phyloP scores from a whole-genome alignment of 2,797 vertebrate species.

The Meriones psammophilus region DNA sequence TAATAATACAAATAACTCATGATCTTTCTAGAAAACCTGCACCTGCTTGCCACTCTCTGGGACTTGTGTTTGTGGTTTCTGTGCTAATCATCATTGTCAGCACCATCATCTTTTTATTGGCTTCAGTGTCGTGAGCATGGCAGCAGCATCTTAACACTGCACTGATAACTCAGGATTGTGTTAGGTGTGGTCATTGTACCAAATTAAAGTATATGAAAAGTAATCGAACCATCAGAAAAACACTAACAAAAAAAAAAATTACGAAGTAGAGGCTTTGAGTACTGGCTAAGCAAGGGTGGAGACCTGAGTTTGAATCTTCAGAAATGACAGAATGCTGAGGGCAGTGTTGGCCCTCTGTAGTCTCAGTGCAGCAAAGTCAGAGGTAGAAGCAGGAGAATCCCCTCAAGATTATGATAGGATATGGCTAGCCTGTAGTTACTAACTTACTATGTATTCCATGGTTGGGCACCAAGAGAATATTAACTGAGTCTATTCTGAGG shows the following conservation, averaged over 20 bases:
- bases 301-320: neutral
- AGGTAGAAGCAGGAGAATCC: neutral
- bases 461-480: neutral
- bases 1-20: neutral
- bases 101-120: neutral
- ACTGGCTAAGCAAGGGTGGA: neutral
- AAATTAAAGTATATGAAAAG: neutral
- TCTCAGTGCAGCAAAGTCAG: neutral
- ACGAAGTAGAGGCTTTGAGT: neutral
- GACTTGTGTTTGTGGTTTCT: neutral
- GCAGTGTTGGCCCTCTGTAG: neutral
- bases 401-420: too few species aligned
- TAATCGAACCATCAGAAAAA: conserved; percentile 49
- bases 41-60: neutral
- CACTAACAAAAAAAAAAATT: neutral
- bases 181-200: neutral
- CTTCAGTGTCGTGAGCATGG: neutral
- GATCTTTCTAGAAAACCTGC: neutral
- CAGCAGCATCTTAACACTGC: neutral
- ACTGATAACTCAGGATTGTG: neutral
- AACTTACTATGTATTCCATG: conserved; percentile 1
- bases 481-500: neutral
- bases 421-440: neutral
- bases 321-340: neutral
- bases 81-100: neutral